A percentile compares a stretch with the other conserved stretches of the same genome.
Evolutionary conservation across 2,113 vertebrate genomes (phyloP).

Genomic region (Eulemur macaco): DNA sequence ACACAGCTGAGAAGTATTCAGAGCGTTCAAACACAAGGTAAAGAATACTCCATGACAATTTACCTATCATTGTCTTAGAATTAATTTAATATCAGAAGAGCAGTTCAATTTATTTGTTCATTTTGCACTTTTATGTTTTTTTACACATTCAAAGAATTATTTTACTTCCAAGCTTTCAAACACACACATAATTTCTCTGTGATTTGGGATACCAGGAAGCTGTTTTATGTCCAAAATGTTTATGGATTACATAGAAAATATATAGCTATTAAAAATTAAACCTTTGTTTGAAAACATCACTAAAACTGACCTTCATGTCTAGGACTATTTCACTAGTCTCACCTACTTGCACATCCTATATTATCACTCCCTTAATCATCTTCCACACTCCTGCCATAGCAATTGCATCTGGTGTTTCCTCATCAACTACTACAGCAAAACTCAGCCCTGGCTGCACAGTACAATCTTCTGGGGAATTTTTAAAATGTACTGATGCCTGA

Average conservation of each 20-base stretch:
- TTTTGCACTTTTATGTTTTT: slow-evolving; percentile 68
- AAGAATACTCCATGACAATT: neutral
- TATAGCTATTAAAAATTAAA: neutral
- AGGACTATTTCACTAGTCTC: neutral
- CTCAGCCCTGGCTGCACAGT: neutral
- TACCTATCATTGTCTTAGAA: slow-evolving; percentile 66
- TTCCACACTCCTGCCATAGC: neutral
- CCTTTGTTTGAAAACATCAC: neutral
- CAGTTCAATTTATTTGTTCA: slow-evolving; percentile 68
- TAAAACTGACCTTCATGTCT: neutral
- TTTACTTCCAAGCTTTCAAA: slow-evolving; percentile 65
- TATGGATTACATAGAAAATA: neutral
- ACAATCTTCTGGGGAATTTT: neutral
- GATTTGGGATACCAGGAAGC: neutral
- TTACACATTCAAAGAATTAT: slow-evolving; percentile 50
- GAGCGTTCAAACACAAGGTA: neutral
- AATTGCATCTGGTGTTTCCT: neutral
- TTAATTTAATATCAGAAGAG: slow-evolving; percentile 54
- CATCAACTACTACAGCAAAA: neutral
- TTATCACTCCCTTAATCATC: neutral
- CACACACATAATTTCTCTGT: slow-evolving; percentile 65
- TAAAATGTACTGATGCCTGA: neutral
- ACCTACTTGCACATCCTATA: neutral
- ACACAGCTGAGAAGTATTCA: slow-evolving; percentile 31
- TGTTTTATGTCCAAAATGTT: neutral